Percentiles rank a stretch among this genome's conserved stretches.
Evolutionary conservation across 2,113 vertebrate genomes (phyloP).

Genomic region (Eulacestoma nigropectus): DNA sequence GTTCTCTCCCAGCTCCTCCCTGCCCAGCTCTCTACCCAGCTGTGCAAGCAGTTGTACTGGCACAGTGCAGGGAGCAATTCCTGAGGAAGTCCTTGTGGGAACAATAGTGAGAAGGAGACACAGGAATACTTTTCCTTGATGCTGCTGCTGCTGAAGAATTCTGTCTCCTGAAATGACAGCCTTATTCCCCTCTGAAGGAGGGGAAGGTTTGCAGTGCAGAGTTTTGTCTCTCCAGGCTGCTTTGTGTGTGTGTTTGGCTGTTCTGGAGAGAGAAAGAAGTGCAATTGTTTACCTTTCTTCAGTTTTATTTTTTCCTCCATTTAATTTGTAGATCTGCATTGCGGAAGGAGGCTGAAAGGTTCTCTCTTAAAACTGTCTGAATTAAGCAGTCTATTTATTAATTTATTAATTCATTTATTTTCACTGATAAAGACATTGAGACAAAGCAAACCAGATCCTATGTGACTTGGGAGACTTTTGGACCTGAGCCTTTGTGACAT

Average conservation of each 20-base stretch:
- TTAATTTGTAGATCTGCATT: neutral
- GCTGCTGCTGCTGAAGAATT: neutral
- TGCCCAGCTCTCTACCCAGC: fast-evolving
- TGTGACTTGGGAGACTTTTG: neutral
- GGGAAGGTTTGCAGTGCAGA: neutral
- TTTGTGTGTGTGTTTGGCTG: neutral
- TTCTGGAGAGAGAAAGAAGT: neutral
- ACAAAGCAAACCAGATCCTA: neutral
- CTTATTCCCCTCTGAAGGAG: neutral
- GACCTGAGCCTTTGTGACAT: neutral
- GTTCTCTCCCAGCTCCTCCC: neutral
- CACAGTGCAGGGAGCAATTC: neutral
- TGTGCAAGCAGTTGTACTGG: neutral
- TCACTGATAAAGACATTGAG: neutral
- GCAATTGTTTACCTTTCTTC: neutral
- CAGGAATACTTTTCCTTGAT: neutral
- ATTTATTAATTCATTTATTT: neutral
- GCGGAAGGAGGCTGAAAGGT: neutral
- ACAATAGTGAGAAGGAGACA: neutral
- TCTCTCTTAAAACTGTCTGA: neutral
- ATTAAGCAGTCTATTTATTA: neutral
- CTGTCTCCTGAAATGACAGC: neutral
- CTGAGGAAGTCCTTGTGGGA: neutral
- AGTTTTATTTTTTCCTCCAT: neutral
- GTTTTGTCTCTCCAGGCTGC: neutral